phyloP scores from a whole-genome alignment of 2,888 invertebrate species.

The Willowsia nigromaculata region DNA sequence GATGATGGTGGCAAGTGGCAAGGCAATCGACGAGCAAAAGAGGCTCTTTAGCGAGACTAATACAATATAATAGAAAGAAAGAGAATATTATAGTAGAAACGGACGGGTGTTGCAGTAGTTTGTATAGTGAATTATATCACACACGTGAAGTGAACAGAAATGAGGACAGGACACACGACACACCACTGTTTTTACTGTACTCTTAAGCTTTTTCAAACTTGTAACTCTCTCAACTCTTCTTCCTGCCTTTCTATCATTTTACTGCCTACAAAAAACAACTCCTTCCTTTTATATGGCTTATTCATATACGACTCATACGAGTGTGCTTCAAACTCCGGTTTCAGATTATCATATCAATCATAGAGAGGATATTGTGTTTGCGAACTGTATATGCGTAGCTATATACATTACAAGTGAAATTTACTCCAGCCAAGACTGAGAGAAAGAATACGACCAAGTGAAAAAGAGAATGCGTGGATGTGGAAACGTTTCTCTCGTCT shows the following conservation, averaged over 20 bases:
- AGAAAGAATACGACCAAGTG: not conserved
- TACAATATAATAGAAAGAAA: not conserved
- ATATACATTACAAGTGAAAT: constrained; percentile 4
- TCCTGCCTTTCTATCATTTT: not conserved
- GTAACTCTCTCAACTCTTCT: constrained; percentile 9
- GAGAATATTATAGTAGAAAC: not conserved
- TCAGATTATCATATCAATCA: constrained; percentile 51
- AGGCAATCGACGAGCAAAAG: constrained; percentile 16
- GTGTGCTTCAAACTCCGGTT: not conserved
- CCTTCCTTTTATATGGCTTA: not conserved
- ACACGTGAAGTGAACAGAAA: constrained; percentile 41
- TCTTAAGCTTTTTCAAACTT: not conserved
- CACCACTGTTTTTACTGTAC: constrained; percentile 6
- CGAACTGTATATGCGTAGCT: too few species aligned
- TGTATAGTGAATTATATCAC: not conserved
- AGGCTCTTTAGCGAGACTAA: not conserved
- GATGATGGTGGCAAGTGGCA: constrained; percentile 39
- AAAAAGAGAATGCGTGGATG: not conserved
- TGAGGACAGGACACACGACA: constrained; percentile 33
- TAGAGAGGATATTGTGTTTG: constrained; percentile 4
- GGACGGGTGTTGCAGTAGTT: not conserved
- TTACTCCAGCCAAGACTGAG: not conserved
- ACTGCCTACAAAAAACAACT: not conserved
- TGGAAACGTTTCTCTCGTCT: not conserved
- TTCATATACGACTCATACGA: not conserved